Evolutionary conservation across 2,113 vertebrate genomes (phyloP).

Genomic region (Oncorhynchus clarkii): DNA sequence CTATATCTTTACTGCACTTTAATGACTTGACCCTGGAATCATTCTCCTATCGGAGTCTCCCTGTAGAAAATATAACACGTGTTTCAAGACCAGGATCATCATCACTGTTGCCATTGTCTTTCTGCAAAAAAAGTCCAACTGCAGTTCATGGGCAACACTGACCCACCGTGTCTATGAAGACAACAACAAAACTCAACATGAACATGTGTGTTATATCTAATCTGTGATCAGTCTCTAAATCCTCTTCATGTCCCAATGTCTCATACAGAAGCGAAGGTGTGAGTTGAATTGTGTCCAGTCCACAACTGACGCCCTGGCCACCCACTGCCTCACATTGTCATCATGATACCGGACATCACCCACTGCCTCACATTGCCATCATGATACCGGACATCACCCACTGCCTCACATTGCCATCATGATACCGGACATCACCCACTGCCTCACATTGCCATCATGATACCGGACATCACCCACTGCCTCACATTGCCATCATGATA

Average conservation of each 20-base stretch:
- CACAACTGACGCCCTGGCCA: not conserved
- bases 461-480: not conserved
- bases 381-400: constrained; percentile 5
- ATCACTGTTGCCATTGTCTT: constrained; percentile 7
- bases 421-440: not conserved
- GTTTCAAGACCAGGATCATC: constrained; percentile 15
- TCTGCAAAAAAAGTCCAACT: constrained; percentile 4
- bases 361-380: not conserved
- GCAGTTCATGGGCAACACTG: not conserved
- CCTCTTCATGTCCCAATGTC: constrained; percentile 8
- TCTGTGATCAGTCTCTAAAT: not conserved
- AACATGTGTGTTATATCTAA: not conserved
- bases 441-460: constrained; percentile 11
- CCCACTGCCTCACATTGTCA: not conserved
- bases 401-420: constrained; percentile 4
- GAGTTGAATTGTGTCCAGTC: not conserved
- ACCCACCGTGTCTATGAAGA: not conserved
- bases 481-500: constrained; percentile 13
- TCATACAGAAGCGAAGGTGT: constrained; percentile 2
- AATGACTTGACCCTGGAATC: no score
- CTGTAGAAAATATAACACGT: constrained; percentile 1
- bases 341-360: constrained; percentile 22
- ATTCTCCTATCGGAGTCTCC: constrained; percentile 15
- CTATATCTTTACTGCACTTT: not conserved
- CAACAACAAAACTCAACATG: no score